These are phyloP conservation scores for Drosophila aff. DNA, from an alignment of 1,140 invertebrate species.

Conservation along the genomic window DNA sequence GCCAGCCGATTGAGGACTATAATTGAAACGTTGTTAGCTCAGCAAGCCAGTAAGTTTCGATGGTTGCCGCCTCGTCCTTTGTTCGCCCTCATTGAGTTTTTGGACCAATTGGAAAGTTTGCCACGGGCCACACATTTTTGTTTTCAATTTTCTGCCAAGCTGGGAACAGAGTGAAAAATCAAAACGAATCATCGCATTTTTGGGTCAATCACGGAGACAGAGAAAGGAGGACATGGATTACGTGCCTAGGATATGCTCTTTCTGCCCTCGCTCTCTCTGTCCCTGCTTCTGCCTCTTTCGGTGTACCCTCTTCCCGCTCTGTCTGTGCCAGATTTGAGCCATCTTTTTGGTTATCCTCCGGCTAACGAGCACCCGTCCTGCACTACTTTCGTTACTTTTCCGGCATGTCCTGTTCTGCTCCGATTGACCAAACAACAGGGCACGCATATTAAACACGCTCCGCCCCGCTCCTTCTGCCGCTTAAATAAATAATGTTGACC, in stretches of 20 bases:
- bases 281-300: slow-evolving; percentile 5
- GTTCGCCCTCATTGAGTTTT: slow-evolving; percentile 35
- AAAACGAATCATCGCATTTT: slow-evolving; percentile 80
- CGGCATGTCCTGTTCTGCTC: slow-evolving; percentile 62
- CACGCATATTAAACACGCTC: slow-evolving; percentile 71
- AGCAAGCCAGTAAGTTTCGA: slow-evolving; percentile 17
- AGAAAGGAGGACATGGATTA: slow-evolving; percentile 57
- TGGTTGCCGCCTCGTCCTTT: slow-evolving; percentile 9
- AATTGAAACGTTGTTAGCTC: slow-evolving; percentile 8
- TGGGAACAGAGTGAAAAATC: slow-evolving; percentile 62
- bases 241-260: slow-evolving; percentile 59
- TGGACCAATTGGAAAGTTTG: slow-evolving; percentile 48
- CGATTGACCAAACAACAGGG: slow-evolving; percentile 79
- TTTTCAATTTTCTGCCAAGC: slow-evolving; percentile 63
- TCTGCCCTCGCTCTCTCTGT: slow-evolving; percentile 1
- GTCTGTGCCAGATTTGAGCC: slow-evolving; percentile 54
- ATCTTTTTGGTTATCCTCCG: slow-evolving; percentile 35
- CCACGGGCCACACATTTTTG: slow-evolving; percentile 61
- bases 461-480: slow-evolving; percentile 2
- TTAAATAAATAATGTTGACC: slow-evolving; percentile 79
- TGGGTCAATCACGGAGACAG: slow-evolving; percentile 71
- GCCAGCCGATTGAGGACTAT: slow-evolving; percentile 4
- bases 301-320: slow-evolving; percentile 12
- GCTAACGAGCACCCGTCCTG: slow-evolving; percentile 63
- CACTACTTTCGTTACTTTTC: slow-evolving; percentile 56